Evolutionary conservation across 2,113 vertebrate species (phyloP).

Genomic region (Otolemur garnettii): DNA sequence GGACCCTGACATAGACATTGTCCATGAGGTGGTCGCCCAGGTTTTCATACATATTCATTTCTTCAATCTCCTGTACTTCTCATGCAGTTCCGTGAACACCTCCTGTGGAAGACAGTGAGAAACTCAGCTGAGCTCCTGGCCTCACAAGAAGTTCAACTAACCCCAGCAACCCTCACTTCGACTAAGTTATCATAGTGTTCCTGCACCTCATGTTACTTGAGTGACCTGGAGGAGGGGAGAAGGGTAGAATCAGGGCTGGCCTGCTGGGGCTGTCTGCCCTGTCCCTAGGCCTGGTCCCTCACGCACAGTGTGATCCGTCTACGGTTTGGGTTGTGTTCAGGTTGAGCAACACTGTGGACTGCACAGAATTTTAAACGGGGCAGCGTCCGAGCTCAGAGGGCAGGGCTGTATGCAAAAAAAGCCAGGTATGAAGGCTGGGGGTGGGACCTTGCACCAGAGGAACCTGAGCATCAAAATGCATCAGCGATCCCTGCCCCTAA

Average conservation of each 20-base stretch:
- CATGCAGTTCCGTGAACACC: slow-evolving; percentile 83
- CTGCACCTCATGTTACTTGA: slow-evolving; percentile 73
- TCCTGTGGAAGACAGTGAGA: slow-evolving; percentile 63
- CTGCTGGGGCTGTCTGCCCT: neutral
- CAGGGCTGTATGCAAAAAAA: neutral
- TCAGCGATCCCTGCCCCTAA: neutral
- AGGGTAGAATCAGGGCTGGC: neutral
- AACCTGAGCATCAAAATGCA: neutral
- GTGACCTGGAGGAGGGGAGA: slow-evolving; percentile 57
- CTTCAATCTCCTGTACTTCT: slow-evolving; percentile 82
- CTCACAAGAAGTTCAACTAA: slow-evolving; percentile 3
- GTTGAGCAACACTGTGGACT: slow-evolving; percentile 78
- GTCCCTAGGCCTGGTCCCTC: neutral
- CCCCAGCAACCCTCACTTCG: slow-evolving; percentile 66
- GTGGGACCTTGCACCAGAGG: neutral
- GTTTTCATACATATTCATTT: slow-evolving; percentile 84
- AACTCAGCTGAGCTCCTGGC: neutral
- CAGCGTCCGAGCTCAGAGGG: neutral
- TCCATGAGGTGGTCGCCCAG: slow-evolving; percentile 80
- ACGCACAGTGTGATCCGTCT: slow-evolving; percentile 75
- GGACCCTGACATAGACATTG: slow-evolving; percentile 82
- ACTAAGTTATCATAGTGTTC: slow-evolving; percentile 82
- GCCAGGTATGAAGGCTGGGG: neutral
- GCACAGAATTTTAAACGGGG: slow-evolving; percentile 57
- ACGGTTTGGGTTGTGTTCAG: slow-evolving; percentile 76